phyloP scores from a whole-genome alignment of 1,140 invertebrate species.

The Babylonia areolata region DNA sequence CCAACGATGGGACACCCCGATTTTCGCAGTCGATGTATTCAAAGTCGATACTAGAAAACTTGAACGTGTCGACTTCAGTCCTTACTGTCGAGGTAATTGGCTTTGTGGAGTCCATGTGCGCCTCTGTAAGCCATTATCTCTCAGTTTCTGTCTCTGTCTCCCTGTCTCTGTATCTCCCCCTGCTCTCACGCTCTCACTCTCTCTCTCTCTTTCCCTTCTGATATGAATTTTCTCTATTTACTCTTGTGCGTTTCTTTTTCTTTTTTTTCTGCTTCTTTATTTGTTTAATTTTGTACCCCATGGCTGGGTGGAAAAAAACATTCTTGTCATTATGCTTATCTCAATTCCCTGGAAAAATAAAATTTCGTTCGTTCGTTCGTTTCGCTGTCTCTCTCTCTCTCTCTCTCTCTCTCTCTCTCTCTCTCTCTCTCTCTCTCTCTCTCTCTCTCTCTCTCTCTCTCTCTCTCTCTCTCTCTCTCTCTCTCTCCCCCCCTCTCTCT shows the following conservation, averaged over 20 bases:
- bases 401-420: constrained; percentile 17
- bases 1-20: background rate
- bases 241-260: too few species aligned
- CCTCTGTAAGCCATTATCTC: background rate
- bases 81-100: background rate
- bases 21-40: background rate
- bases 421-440: constrained; percentile 16
- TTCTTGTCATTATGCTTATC: background rate
- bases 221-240: too few species aligned
- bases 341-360: too few species aligned
- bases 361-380: background rate
- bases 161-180: background rate
- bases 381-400: background rate
- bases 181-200: background rate
- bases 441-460: constrained; percentile 17
- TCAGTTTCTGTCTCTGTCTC: background rate
- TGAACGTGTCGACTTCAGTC: background rate
- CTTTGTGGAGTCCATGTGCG: background rate
- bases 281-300: background rate
- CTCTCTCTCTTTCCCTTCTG: background rate
- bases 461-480: background rate
- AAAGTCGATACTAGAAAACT: background rate
- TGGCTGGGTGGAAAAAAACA: too few species aligned
- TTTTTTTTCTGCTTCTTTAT: background rate
- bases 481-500: background rate